phyloP scores from a whole-genome alignment of 2,888 invertebrate genomes.

The Drosophila histrio region DNA sequence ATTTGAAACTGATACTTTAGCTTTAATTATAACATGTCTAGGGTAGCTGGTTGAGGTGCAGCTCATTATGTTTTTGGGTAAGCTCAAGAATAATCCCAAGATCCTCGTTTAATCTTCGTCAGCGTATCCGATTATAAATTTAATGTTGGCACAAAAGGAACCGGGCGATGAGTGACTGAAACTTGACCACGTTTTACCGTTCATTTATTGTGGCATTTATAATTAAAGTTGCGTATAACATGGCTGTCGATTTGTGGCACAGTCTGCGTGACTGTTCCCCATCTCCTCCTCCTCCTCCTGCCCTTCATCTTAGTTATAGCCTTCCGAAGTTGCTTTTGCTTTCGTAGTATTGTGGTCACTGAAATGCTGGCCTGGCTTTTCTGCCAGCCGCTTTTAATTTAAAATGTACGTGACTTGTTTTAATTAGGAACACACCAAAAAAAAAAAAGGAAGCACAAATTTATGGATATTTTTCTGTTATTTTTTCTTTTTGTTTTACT shows the following conservation, averaged over 20 bases:
- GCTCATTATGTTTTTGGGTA: slow-evolving; percentile 17
- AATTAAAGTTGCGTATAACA: slow-evolving; percentile 68
- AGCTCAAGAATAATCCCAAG: background rate
- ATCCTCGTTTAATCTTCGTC: background rate
- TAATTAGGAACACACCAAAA: slow-evolving; percentile 54
- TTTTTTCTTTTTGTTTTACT: background rate
- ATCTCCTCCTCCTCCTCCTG: background rate
- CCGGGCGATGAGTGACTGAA: background rate
- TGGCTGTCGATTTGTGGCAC: slow-evolving; percentile 38
- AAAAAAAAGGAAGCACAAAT: slow-evolving; percentile 13
- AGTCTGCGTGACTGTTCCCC: slow-evolving; percentile 1
- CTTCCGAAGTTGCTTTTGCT: slow-evolving; percentile 1
- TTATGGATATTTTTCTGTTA: slow-evolving; percentile 41
- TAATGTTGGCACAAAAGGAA: background rate
- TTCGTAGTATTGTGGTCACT: slow-evolving; percentile 61
- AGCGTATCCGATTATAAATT: slow-evolving; percentile 11
- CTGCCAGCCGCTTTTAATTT: slow-evolving; percentile 67
- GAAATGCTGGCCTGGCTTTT: slow-evolving; percentile 50
- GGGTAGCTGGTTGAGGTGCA: background rate
- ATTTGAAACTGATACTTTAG: slow-evolving; percentile 11
- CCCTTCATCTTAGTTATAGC: background rate
- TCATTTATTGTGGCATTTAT: slow-evolving; percentile 66
- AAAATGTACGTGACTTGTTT: slow-evolving; percentile 75
- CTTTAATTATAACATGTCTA: slow-evolving; percentile 13
- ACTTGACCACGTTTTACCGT: slow-evolving; percentile 42